Evolutionary conservation across 2,888 invertebrate genomes (phyloP).

Genomic region (Ectropis crepuscularia): DNA sequence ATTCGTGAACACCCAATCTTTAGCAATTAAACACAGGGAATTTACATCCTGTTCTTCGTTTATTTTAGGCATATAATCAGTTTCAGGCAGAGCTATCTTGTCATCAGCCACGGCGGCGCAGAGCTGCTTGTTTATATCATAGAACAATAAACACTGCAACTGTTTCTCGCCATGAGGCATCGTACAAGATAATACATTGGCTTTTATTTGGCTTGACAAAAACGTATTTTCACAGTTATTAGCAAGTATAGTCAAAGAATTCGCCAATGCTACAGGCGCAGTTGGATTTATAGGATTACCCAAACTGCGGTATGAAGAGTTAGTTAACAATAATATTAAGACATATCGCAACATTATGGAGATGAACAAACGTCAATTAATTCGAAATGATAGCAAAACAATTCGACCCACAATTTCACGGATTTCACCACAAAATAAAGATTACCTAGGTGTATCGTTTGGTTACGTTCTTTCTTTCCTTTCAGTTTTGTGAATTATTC

Average conservation of each 20-base stretch:
- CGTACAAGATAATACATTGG: conserved; percentile 56
- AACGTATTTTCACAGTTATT: conserved; percentile 61
- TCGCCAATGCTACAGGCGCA: conserved; percentile 41
- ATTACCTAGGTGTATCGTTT: too few relatives aligned
- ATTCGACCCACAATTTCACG: too few relatives aligned
- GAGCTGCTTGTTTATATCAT: conserved; percentile 70
- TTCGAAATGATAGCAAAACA: too few relatives aligned
- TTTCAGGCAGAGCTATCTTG: conserved; percentile 51
- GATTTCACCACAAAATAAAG: too few relatives aligned
- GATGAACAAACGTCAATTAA: not conserved
- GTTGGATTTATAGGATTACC: conserved; percentile 55
- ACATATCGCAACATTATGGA: conserved; percentile 61
- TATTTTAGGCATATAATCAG: conserved; percentile 53
- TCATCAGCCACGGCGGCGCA: conserved; percentile 54
- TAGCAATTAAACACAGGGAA: conserved; percentile 57
- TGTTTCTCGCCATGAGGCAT: conserved; percentile 52
- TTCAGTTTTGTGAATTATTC: too few relatives aligned
- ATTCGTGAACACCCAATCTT: conserved; percentile 60
- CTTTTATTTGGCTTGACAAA: conserved; percentile 56
- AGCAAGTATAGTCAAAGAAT: conserved; percentile 51
- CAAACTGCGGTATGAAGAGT: conserved; percentile 60
- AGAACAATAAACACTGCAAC: conserved; percentile 70
- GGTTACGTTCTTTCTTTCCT: too few relatives aligned
- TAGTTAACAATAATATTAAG: conserved; percentile 61
- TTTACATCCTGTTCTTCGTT: conserved; percentile 54